Conservation (phyloP, 2,113 vertebrate species). For the Cephalopterus ornatus region DNA sequence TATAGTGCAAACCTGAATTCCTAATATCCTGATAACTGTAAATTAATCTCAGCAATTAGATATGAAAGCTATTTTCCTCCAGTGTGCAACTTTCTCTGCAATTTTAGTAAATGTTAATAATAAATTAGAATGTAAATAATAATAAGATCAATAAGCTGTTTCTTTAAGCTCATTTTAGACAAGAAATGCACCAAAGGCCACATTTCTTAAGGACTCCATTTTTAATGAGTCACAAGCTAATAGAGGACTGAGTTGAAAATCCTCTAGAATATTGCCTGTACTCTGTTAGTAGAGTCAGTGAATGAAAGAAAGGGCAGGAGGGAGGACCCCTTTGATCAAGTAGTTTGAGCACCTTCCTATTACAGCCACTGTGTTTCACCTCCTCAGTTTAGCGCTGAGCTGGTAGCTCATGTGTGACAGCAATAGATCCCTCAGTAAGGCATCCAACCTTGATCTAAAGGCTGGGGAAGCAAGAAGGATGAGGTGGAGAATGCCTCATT, state of each 20-base stretch:
- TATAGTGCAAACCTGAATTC: background rate
- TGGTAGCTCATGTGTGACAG: background rate
- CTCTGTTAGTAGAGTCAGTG: background rate
- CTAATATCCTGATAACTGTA: background rate
- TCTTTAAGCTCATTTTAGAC: background rate
- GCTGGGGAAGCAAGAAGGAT: background rate
- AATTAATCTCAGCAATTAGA: constrained; percentile 7
- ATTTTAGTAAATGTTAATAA: background rate
- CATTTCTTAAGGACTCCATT: background rate
- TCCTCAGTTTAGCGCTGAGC: background rate
- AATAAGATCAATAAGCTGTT: background rate
- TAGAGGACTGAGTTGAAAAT: background rate
- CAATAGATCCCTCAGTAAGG: background rate
- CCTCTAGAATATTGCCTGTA: background rate
- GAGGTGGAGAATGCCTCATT: background rate
- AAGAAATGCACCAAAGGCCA: background rate
- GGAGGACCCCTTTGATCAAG: background rate
- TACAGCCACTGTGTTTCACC: background rate
- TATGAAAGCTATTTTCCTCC: background rate
- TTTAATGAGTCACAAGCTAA: background rate
- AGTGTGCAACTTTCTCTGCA: background rate
- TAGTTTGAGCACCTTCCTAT: background rate
- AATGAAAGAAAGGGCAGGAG: background rate
- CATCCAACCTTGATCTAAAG: background rate
- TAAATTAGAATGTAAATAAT: background rate